Evolutionary conservation across 2,113 vertebrate species (phyloP).

Genomic region (Hemicordylus capensis): DNA sequence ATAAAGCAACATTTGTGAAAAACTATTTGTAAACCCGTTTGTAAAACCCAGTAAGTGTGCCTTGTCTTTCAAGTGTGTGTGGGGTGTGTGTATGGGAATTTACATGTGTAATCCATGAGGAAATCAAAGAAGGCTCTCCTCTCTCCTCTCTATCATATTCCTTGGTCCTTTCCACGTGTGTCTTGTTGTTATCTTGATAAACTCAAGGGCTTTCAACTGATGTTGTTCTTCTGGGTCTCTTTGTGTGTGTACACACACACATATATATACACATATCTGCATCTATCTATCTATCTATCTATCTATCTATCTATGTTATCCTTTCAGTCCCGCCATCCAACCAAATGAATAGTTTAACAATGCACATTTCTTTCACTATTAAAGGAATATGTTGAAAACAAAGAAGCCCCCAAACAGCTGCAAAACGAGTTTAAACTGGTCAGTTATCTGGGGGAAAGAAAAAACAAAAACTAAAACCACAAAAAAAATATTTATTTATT

Average conservation of each 20-base stretch:
- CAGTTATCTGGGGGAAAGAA: too few relatives aligned
- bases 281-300: too few relatives aligned
- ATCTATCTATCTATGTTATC: background rate
- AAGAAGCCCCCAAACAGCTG: too few relatives aligned
- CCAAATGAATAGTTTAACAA: too few relatives aligned
- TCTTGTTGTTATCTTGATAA: background rate
- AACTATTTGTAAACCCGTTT: background rate
- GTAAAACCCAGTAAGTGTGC: background rate
- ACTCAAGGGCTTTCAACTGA: background rate
- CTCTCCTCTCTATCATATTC: background rate
- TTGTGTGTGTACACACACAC: too few relatives aligned
- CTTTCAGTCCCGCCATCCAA: background rate
- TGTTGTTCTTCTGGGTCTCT: background rate
- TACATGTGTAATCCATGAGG: background rate
- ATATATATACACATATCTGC: too few relatives aligned
- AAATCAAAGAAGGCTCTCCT: background rate
- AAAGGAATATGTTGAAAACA: too few relatives aligned
- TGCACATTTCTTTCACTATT: too few relatives aligned
- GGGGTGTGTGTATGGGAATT: background rate
- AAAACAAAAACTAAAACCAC: too few relatives aligned
- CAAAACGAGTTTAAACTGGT: too few relatives aligned
- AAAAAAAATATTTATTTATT: too few relatives aligned
- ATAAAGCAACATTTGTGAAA: background rate
- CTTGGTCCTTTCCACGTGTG: too few relatives aligned
- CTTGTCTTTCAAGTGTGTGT: background rate